Evolutionary conservation across 2,113 vertebrate species (phyloP).

Genomic region (Hyperoodon ampullatus): DNA sequence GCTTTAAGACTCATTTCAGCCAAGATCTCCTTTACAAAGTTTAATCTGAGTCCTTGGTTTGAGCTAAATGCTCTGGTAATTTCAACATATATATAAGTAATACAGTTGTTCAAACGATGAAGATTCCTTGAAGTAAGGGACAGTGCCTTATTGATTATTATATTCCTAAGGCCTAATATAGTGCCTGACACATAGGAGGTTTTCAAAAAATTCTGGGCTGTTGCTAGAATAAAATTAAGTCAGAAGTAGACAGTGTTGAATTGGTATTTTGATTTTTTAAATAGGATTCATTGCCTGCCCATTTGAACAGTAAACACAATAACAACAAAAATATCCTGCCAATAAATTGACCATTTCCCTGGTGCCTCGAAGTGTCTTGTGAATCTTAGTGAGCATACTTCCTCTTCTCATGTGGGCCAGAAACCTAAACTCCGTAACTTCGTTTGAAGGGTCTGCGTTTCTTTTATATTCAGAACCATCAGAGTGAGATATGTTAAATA

Average conservation of each 20-base stretch:
- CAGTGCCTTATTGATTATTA: neutral
- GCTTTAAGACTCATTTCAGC: neutral
- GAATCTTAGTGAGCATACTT: neutral
- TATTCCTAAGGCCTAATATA: neutral
- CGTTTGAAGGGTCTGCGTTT: neutral
- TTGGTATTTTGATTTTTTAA: conserved; percentile 12
- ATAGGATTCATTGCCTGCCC: neutral
- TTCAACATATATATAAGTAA: neutral
- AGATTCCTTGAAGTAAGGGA: neutral
- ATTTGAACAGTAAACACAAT: neutral
- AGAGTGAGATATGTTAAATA: conserved; percentile 24
- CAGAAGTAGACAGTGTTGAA: neutral
- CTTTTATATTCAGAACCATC: conserved; percentile 9
- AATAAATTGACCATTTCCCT: neutral
- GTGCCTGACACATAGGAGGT: neutral
- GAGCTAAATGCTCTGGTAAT: neutral
- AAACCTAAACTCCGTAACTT: neutral
- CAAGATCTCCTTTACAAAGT: neutral
- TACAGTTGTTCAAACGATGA: neutral
- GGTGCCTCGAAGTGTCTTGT: neutral
- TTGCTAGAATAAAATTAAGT: neutral
- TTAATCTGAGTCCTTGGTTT: neutral
- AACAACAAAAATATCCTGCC: neutral
- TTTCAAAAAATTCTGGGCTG: neutral
- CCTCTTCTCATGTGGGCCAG: neutral